These are phyloP conservation scores for Ancistrus triradiatus DNA, from an alignment of 2,113 vertebrate genomes.

Conservation along the genomic window DNA sequence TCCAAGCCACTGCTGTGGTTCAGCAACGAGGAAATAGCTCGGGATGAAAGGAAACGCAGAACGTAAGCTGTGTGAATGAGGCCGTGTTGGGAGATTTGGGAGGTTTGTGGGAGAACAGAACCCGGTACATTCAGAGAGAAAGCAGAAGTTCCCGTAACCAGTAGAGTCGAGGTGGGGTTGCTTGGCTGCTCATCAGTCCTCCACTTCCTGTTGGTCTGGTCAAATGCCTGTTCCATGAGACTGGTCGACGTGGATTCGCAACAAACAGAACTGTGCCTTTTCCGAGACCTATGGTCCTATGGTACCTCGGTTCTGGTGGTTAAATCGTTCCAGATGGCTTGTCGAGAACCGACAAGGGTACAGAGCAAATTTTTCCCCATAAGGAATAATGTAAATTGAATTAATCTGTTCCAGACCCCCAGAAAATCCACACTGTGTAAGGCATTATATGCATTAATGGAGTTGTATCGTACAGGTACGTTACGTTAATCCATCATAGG, in stretches of 20 bases:
- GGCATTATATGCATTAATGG: too few relatives aligned
- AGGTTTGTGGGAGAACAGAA: slow-evolving; percentile 28
- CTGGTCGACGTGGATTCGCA: slow-evolving; percentile 28
- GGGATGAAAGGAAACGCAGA: slow-evolving; percentile 48
- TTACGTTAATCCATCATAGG: too few relatives aligned
- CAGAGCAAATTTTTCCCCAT: too few relatives aligned
- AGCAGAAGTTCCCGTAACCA: slow-evolving; percentile 44
- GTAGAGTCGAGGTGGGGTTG: slow-evolving; percentile 62
- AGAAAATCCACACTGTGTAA: too few relatives aligned
- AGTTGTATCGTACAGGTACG: too few relatives aligned
- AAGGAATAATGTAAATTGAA: too few relatives aligned
- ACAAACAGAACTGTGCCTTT: slow-evolving; percentile 18
- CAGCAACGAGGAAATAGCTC: slow-evolving; percentile 55
- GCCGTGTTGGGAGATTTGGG: slow-evolving; percentile 17
- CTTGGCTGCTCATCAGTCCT: slow-evolving; percentile 58
- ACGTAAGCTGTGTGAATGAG: slow-evolving; percentile 15
- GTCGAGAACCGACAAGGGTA: too few relatives aligned
- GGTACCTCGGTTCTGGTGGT: too few relatives aligned
- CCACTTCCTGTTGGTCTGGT: slow-evolving; percentile 63
- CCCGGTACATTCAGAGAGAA: slow-evolving; percentile 11
- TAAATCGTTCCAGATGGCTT: too few relatives aligned
- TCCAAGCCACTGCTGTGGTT: slow-evolving; percentile 54
- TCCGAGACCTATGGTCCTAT: too few relatives aligned
- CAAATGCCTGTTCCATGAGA: slow-evolving; percentile 46
- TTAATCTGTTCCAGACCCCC: too few relatives aligned